Evolutionary conservation across 2,888 invertebrate genomes (phyloP).

Genomic region (Meandrusa payeni): DNA sequence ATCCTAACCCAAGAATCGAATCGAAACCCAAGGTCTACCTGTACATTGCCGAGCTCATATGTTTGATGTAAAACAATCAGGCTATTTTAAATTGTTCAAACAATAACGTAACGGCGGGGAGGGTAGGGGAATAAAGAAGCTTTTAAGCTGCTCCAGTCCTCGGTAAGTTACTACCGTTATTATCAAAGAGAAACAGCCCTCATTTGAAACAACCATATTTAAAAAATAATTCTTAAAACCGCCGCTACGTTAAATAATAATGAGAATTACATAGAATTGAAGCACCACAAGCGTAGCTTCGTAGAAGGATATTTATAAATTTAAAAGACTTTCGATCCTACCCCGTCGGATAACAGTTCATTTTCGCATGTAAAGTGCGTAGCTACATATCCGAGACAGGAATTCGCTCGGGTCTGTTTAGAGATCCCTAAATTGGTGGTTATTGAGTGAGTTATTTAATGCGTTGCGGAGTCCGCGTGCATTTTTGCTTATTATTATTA

Average conservation of each 20-base stretch:
- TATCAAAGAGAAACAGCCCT: conserved; percentile 25
- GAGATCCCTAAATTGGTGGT: conserved; percentile 59
- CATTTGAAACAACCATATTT: conserved; percentile 32
- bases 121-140: conserved; percentile 7
- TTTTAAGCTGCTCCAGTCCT: conserved; percentile 18
- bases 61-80: no score
- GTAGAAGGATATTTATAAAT: not conserved
- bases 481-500: conserved; percentile 77
- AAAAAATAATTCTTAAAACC: conserved; percentile 39
- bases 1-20: no score
- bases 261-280: conserved; percentile 66
- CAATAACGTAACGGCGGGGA: not conserved
- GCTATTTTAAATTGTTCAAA: not conserved
- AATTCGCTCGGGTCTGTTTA: conserved; percentile 39
- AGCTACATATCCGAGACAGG: conserved; percentile 45
- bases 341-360: conserved; percentile 18
- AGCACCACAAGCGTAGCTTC: conserved; percentile 36
- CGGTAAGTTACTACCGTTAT: conserved; percentile 20
- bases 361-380: conserved; percentile 37
- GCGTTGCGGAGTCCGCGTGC: conserved; percentile 59
- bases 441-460: conserved; percentile 79
- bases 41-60: no score
- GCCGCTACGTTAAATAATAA: conserved; percentile 60
- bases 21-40: no score
- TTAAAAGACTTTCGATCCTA: conserved; percentile 30